phyloP scores from a whole-genome alignment of 2,888 invertebrate species.

The Thecocarcelia acutangulata region DNA sequence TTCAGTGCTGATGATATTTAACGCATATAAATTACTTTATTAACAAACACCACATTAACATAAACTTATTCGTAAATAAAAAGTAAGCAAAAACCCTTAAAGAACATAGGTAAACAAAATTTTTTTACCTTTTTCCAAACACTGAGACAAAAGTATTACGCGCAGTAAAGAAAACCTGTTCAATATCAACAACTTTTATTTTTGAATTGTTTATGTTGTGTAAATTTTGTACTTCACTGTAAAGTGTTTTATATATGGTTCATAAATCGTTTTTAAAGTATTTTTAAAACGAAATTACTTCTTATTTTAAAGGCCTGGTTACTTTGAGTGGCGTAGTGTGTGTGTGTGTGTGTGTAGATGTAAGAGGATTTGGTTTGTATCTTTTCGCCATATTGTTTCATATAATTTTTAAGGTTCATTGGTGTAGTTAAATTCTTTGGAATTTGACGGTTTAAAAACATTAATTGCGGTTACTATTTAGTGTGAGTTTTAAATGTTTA shows the following conservation, averaged over 20 bases:
- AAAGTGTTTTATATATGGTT: not conserved
- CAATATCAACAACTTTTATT: not conserved
- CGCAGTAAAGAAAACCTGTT: conserved; percentile 22
- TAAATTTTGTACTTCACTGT: conserved; percentile 34
- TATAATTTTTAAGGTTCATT: conserved; percentile 29
- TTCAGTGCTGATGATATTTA: conserved; percentile 37
- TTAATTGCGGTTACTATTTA: conserved; percentile 12
- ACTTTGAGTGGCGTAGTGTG: conserved; percentile 21
- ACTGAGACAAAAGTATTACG: not conserved
- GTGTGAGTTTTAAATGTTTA: conserved; percentile 26
- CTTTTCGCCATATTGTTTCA: not conserved
- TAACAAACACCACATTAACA: conserved; percentile 21
- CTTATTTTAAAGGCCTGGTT: conserved; percentile 45
- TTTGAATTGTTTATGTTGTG: not conserved
- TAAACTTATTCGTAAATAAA: conserved; percentile 19
- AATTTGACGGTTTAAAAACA: conserved; percentile 14
- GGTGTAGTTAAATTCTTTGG: conserved; percentile 18
- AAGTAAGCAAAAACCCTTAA: not conserved
- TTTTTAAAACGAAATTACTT: conserved; percentile 5
- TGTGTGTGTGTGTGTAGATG: not conserved
- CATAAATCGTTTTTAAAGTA: conserved; percentile 36
- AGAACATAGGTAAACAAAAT: conserved; percentile 15
- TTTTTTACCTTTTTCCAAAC: not conserved
- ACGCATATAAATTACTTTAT: conserved; percentile 62
- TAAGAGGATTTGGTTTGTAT: conserved; percentile 26